Evolutionary conservation across 2,113 vertebrate genomes (phyloP).

Genomic region (Gallinago media): DNA sequence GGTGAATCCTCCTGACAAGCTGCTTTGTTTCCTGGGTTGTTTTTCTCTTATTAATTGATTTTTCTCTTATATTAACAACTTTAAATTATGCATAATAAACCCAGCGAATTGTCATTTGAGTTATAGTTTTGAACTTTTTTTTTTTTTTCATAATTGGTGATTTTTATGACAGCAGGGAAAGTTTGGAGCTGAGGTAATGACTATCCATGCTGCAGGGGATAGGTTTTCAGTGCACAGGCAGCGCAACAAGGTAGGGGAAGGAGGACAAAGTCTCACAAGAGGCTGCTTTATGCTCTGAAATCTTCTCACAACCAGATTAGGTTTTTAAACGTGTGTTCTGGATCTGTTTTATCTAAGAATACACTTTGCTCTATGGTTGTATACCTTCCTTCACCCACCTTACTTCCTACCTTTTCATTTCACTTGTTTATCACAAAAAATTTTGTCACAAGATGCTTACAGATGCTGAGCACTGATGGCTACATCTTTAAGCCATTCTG

Average conservation of each 20-base stretch:
- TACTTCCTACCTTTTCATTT: background rate
- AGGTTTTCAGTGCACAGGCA: background rate
- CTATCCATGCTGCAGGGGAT: background rate
- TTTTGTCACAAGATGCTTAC: background rate
- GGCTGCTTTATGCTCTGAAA: background rate
- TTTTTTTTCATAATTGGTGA: background rate
- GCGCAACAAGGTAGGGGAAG: background rate
- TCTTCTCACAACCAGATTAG: background rate
- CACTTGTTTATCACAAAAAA: background rate
- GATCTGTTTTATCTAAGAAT: background rate
- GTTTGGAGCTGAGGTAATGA: background rate
- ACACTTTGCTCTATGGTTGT: background rate
- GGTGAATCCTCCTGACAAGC: background rate
- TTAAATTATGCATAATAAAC: background rate
- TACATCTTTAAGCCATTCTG: background rate
- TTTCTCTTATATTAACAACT: background rate
- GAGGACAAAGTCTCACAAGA: background rate
- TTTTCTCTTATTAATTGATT: accelerated
- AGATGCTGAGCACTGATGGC: background rate
- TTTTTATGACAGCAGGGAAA: background rate
- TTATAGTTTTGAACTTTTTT: background rate
- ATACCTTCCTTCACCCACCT: background rate
- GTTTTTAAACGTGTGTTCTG: background rate
- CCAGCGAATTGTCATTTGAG: background rate
- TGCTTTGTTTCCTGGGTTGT: background rate